A percentile compares a stretch with the other conserved stretches of the same genome.
These are phyloP conservation scores for Harlomillsia oculata DNA, from an alignment of 1,140 invertebrate genomes.

Conservation along the genomic window DNA sequence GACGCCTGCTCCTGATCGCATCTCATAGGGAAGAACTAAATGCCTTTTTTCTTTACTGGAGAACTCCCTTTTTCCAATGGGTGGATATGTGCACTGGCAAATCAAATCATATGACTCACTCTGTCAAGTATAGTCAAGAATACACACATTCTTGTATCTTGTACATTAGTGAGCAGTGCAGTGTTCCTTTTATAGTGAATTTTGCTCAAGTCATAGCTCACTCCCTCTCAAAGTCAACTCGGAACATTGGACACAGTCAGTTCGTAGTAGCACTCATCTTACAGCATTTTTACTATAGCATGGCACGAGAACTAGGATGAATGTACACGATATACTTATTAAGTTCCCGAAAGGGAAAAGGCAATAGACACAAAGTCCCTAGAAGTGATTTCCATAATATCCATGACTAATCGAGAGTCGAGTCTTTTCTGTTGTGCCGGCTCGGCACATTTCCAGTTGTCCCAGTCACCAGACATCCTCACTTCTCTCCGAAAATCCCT, in stretches of 20 bases:
- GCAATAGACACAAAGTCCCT: no score
- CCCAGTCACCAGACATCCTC: background rate
- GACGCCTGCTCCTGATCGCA: constrained; percentile 4
- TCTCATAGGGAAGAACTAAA: background rate
- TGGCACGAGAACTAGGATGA: background rate
- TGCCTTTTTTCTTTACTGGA: background rate
- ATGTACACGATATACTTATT: background rate
- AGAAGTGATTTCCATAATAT: constrained; percentile 26
- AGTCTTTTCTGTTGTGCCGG: background rate
- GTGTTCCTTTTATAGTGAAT: no score
- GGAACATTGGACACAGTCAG: no score
- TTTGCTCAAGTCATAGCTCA: no score
- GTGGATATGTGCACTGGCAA: constrained; percentile 1
- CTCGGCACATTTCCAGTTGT: background rate
- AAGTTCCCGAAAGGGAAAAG: no score
- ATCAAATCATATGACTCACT: constrained; percentile 24
- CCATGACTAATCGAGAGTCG: constrained; percentile 24
- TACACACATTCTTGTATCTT: background rate
- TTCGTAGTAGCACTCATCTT: background rate
- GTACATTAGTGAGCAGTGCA: no score
- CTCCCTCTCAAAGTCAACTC: no score
- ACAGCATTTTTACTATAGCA: background rate
- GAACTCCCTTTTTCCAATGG: background rate
- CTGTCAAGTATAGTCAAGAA: background rate
- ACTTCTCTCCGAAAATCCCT: no score